Evolutionary conservation across 2,113 vertebrate species (phyloP).

Genomic region (Furnarius figulus): DNA sequence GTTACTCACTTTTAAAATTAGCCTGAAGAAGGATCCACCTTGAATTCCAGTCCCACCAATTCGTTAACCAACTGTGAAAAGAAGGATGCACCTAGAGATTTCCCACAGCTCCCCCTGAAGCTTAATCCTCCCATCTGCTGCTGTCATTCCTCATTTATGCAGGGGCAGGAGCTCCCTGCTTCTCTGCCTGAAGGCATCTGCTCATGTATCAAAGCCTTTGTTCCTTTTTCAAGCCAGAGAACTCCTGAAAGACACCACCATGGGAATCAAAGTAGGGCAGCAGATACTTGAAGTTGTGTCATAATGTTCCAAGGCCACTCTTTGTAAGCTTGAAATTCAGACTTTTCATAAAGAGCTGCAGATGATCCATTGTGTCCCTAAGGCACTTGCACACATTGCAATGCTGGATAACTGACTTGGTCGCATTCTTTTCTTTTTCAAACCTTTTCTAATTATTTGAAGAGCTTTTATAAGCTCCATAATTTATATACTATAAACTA

Average conservation of each 20-base stretch:
- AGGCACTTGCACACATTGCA: neutral
- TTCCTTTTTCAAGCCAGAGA: neutral
- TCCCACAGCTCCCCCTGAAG: neutral
- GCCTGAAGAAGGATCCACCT: neutral
- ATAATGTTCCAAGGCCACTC: neutral
- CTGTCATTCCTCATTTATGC: neutral
- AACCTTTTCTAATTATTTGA: neutral
- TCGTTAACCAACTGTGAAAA: neutral
- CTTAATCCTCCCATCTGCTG: neutral
- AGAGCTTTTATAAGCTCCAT: neutral
- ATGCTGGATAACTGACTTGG: neutral
- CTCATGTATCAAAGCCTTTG: neutral
- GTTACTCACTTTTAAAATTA: neutral
- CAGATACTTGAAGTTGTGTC: neutral
- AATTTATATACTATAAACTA: neutral
- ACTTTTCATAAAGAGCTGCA: neutral
- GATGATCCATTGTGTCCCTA: neutral
- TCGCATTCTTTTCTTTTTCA: neutral
- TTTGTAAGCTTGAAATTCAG: neutral
- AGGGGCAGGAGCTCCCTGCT: neutral
- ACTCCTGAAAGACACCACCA: neutral
- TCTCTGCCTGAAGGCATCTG: neutral
- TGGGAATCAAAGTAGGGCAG: constrained; percentile 8
- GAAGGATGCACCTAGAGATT: neutral
- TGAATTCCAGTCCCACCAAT: neutral